Evolutionary conservation across 2,888 invertebrate species (phyloP), one percentile per base, ranked within the genome.

Genomic region (Lepidochrysops patricia): DNA sequence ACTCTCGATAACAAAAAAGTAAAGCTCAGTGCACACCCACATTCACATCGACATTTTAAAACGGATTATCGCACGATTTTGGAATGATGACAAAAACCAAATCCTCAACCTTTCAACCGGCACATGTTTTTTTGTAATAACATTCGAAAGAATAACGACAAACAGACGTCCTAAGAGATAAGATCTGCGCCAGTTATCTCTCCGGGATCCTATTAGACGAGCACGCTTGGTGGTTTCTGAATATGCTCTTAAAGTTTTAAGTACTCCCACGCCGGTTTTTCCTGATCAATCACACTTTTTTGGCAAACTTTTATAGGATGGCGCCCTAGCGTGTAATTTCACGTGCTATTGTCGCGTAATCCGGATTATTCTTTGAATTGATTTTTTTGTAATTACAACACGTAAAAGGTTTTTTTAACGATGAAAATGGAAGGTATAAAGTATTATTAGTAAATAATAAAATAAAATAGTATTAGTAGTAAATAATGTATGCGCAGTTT

Each of bases 191-290:
- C 70, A 73, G 71, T 77, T 80, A 82, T 85, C 82, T 82, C 78
- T 72, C 76, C 75, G 70, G 79, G 84, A 86, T 87, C 87, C 84
- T 75, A 84, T 86, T 84, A 77, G 68, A 73, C 77, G 79, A 81
- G 75, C 80, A 89, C 84, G 89, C 87, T 84, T 84, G 77, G 74
- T 80, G 89, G 82, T 77, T 87, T 80, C 76, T 75, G 79, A 71
- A 69, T 73, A 68, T 62, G 61, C 78, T 79, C 74, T 77, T 69
- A 70, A 77, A 73, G 71, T 72, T 71, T 69, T 68, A 73, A 72
- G 73, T 72, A 78, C 84, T 82, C 88, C 84, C 84, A 84, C 86
- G 83, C 83, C 80, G 71, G 67, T 72, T 75, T 77, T 74, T 72
- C 72, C 72, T 76, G 74, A 79, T 68, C 67, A 69, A 65, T 66